These are phyloP conservation scores for Vultur gryphus DNA, from an alignment of 2,797 vertebrate species.

Conservation along the genomic window DNA sequence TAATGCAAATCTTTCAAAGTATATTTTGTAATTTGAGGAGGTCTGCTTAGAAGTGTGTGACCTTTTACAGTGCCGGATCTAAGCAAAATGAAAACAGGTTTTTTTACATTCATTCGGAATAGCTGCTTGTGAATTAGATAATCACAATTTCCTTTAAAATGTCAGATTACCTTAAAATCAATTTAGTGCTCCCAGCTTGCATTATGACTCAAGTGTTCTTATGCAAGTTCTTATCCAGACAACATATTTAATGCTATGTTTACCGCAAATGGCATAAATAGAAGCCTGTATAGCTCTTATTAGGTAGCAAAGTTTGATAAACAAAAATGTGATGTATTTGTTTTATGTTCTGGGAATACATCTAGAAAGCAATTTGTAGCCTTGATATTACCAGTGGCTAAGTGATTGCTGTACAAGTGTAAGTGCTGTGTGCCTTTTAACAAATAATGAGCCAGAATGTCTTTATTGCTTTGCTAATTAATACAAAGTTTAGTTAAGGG, in stretches of 20 bases:
- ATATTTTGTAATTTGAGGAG: neutral
- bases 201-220: conserved; percentile 15
- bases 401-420: neutral
- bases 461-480: conserved; percentile 55
- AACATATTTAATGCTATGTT: conserved; percentile 26
- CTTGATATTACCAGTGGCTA: neutral
- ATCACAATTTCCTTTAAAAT: conserved; percentile 61
- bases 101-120: neutral
- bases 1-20: neutral
- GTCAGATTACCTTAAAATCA: conserved; percentile 59
- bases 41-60: neutral
- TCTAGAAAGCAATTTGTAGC: conserved; percentile 18
- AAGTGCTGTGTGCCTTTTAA: conserved; percentile 32
- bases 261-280: conserved; percentile 22
- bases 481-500: conserved; percentile 26
- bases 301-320: conserved; percentile 27
- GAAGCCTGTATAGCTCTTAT: neutral
- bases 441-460: conserved; percentile 39
- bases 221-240: conserved; percentile 7
- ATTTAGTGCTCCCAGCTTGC: conserved; percentile 14
- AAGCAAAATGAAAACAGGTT: conserved; percentile 37
- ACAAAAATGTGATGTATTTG: conserved; percentile 24
- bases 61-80: conserved; percentile 7
- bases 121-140: conserved; percentile 36
- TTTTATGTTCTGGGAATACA: conserved; percentile 20